Evolutionary conservation across 2,113 vertebrate species (phyloP).

Genomic region (Euleptes europaea): DNA sequence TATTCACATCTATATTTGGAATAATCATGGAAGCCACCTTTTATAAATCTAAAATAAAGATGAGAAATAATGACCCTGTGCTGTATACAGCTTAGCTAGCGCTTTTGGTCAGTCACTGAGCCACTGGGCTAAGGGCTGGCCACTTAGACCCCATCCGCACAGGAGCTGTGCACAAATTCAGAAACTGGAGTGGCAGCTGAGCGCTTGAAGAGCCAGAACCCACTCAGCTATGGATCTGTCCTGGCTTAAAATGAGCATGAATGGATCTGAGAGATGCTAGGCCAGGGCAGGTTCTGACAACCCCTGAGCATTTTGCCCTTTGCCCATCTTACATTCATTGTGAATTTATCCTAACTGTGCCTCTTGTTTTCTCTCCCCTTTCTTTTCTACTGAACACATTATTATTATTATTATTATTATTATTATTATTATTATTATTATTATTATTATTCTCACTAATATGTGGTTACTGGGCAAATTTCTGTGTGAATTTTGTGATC

Average conservation of each 20-base stretch:
- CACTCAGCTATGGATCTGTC: too few relatives aligned
- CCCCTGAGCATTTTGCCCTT: not conserved
- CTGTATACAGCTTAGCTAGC: too few relatives aligned
- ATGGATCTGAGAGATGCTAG: too few relatives aligned
- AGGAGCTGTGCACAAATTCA: too few relatives aligned
- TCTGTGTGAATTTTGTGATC: not conserved
- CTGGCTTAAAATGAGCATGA: too few relatives aligned
- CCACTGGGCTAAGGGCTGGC: too few relatives aligned
- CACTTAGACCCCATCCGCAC: too few relatives aligned
- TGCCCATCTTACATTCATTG: not conserved
- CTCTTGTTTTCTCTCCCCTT: not conserved
- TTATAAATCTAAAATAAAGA: not conserved
- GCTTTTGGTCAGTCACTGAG: too few relatives aligned
- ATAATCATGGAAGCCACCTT: not conserved
- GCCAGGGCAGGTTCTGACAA: not conserved
- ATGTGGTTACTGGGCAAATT: not conserved
- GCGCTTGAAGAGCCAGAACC: too few relatives aligned
- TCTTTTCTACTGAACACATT: not conserved
- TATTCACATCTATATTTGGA: not conserved
- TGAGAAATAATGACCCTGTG: too few relatives aligned
- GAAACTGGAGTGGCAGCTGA: too few relatives aligned
- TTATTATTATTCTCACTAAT: not conserved
- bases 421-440: not conserved
- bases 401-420: not conserved
- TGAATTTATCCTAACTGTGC: not conserved